A percentile compares a stretch with the other conserved stretches of the same genome.
phyloP scores from a whole-genome alignment of 2,888 invertebrate genomes.

The Coelogynopora nodosa region DNA sequence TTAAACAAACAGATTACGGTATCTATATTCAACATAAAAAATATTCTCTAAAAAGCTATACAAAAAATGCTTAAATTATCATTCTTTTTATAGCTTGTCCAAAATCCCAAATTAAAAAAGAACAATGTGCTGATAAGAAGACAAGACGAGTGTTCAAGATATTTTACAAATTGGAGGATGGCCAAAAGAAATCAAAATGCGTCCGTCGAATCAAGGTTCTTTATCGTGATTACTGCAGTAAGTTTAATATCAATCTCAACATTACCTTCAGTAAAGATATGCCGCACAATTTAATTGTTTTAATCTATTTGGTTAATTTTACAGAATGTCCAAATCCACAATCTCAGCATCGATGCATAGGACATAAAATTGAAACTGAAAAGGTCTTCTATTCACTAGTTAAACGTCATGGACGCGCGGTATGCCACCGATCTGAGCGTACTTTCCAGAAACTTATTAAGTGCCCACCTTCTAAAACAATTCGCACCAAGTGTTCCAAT shows the following conservation, averaged over 20 bases:
- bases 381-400: neutral
- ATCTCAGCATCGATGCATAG: neutral
- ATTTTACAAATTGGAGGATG: neutral
- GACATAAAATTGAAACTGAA: conserved; percentile 4
- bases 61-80: no score
- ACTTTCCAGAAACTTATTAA: conserved; percentile 31
- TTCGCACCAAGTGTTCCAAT: conserved; percentile 37
- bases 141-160: neutral
- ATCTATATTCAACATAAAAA: no score
- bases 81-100: conserved; percentile 21
- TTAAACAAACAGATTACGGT: no score
- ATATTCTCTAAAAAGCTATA: no score
- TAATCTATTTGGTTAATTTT: neutral
- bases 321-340: neutral
- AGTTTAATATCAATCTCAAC: no score
- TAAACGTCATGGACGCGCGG: neutral
- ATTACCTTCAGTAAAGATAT: no score
- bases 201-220: neutral
- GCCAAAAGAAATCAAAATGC: conserved; percentile 31
- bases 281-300: no score
- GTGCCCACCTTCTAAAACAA: neutral
- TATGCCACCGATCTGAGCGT: neutral
- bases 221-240: conserved; percentile 30
- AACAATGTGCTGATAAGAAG: conserved; percentile 21
- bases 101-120: conserved; percentile 32